Percentiles rank a stretch among this genome's conserved stretches.
Evolutionary conservation across 2,888 invertebrate species (phyloP).

Genomic region (Sicus ferrugineus): DNA sequence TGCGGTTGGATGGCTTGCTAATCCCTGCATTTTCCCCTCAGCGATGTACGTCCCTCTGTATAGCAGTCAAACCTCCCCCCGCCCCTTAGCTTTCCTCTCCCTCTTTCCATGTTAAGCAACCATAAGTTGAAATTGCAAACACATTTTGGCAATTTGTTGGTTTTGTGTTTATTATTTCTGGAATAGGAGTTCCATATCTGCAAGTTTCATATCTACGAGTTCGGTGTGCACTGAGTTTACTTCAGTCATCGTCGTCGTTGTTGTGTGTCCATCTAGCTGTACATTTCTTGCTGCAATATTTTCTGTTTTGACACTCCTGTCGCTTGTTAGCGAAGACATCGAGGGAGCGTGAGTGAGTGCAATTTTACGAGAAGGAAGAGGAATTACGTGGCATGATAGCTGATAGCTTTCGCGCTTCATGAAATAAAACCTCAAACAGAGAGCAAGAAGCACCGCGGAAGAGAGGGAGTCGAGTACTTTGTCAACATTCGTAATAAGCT

Average conservation of each 20-base stretch:
- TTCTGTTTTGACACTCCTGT: not conserved
- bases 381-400: too few relatives aligned
- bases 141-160: not conserved
- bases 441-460: too few relatives aligned
- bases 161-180: not conserved
- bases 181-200: not conserved
- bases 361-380: too few relatives aligned
- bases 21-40: too few relatives aligned
- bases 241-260: too few relatives aligned
- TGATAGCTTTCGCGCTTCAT: not conserved
- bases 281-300: not conserved
- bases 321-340: not conserved
- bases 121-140: not conserved
- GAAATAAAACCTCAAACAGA: not conserved
- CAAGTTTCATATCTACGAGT: not conserved
- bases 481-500: not conserved
- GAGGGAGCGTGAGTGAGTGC: not conserved
- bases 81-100: not conserved
- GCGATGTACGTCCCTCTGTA: too few relatives aligned
- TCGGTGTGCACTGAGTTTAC: too few relatives aligned
- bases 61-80: too few relatives aligned
- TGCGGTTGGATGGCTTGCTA: not conserved
- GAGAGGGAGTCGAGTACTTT: not conserved
- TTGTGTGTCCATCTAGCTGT: not conserved
- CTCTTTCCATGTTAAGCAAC: not conserved